Conservation (phyloP, 2,113 vertebrate genomes). For the Meleagris gallopavo region DNA sequence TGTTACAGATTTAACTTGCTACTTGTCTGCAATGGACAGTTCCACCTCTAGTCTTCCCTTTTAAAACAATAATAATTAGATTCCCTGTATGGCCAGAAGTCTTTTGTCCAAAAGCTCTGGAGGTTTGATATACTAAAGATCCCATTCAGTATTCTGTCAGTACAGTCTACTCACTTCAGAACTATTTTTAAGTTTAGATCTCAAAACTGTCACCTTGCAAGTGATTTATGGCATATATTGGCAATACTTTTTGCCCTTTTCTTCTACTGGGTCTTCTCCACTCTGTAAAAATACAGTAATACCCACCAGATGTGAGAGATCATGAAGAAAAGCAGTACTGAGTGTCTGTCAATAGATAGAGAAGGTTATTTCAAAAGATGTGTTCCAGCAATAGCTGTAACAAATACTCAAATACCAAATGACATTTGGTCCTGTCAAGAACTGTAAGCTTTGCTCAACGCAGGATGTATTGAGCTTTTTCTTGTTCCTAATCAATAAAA, state of each 20-base stretch:
- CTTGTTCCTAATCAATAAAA: not conserved
- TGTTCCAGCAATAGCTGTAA: not conserved
- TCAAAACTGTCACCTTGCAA: not conserved
- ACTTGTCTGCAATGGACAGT: not conserved
- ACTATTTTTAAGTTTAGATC: not conserved
- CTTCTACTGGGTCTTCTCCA: not conserved
- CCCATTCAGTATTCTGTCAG: not conserved
- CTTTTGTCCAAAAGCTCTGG: not conserved
- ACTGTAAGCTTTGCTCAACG: not conserved
- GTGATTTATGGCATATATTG: not conserved
- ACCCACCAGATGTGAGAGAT: not conserved
- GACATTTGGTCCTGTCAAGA: not conserved
- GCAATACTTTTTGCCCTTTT: not conserved
- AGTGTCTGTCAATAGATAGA: not conserved
- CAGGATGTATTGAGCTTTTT: not conserved
- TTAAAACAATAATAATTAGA: not conserved
- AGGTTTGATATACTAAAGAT: no score
- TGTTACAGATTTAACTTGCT: not conserved
- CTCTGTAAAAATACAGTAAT: not conserved
- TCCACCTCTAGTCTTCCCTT: not conserved
- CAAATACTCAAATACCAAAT: fast-evolving
- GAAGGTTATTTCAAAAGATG: not conserved
- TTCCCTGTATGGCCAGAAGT: not conserved
- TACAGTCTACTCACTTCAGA: not conserved
- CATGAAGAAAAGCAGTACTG: not conserved